A percentile compares a stretch with the other conserved stretches of the same genome.
Evolutionary conservation across 2,888 invertebrate species (phyloP).

Genomic region (Subacronicta megacephala): DNA sequence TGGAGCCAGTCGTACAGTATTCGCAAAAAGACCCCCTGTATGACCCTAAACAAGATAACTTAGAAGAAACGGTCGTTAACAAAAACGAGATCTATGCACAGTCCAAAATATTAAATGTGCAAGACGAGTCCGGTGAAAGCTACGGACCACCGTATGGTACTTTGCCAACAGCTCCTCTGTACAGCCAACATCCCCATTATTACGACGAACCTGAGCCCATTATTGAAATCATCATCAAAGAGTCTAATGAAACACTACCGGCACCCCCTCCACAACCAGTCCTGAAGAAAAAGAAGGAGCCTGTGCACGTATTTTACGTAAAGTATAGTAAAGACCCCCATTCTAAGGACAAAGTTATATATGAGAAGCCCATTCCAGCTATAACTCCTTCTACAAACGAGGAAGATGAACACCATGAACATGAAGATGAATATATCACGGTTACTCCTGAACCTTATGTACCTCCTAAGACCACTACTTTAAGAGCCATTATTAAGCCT

Average conservation of each 20-base stretch:
- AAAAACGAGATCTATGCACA: conserved; percentile 86
- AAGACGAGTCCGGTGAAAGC: conserved; percentile 81
- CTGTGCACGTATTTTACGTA: conserved; percentile 97
- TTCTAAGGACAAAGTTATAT: conserved; percentile 92
- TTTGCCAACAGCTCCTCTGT: conserved; percentile 84
- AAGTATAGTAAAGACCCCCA: conserved; percentile 96
- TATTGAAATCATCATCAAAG: conserved; percentile 97
- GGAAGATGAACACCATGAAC: conserved; percentile 84
- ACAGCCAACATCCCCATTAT: conserved; percentile 87
- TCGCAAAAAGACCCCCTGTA: conserved; percentile 94
- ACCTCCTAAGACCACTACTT: conserved; percentile 93
- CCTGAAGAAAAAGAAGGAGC: conserved; percentile 91
- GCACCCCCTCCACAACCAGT: conserved; percentile 90
- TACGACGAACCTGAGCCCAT: conserved; percentile 96
- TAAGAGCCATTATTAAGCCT: conserved; percentile 95
- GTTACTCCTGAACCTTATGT: conserved; percentile 88
- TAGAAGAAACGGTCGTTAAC: conserved; percentile 80
- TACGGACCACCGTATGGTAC: conserved; percentile 85
- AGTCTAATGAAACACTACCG: conserved; percentile 95
- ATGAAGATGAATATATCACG: conserved; percentile 89
- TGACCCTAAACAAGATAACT: conserved; percentile 88
- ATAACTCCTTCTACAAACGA: conserved; percentile 92
- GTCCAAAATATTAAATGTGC: conserved; percentile 81
- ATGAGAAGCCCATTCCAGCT: conserved; percentile 95
- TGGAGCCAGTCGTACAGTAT: conserved; percentile 94